Conservation (phyloP, 2,888 invertebrate genomes). For the Tolmerus cingulatus region DNA sequence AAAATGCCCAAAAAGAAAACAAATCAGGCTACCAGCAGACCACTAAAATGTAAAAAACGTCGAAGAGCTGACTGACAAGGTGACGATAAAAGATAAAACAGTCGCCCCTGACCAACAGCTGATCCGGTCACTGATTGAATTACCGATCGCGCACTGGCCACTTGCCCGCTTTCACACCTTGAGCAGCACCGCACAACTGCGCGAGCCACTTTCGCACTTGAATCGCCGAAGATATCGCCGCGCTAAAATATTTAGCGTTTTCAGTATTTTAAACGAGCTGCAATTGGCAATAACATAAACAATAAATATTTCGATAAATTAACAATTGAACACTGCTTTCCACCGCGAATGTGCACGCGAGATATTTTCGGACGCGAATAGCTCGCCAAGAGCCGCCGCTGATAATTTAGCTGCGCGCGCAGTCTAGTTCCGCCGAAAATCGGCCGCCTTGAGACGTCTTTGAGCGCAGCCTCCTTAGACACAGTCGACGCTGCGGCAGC, state of each 20-base stretch:
- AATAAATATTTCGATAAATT: constrained; percentile 6
- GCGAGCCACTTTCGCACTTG: background rate
- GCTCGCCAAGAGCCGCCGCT: background rate
- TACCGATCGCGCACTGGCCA: constrained; percentile 6
- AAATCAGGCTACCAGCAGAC: background rate
- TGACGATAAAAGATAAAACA: background rate
- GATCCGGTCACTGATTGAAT: constrained; percentile 1
- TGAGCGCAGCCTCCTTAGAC: background rate
- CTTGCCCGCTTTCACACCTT: constrained; percentile 6
- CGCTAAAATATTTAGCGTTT: background rate
- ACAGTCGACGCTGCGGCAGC: background rate
- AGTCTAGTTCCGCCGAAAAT: constrained; percentile 6
- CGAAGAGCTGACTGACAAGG: constrained; percentile 5
- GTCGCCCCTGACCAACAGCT: background rate
- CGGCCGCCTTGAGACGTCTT: background rate
- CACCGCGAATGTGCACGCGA: background rate
- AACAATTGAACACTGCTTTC: background rate
- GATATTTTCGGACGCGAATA: constrained; percentile 5
- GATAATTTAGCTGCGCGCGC: constrained; percentile 13
- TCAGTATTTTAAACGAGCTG: background rate
- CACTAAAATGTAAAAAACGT: background rate
- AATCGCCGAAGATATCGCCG: background rate
- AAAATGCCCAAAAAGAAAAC: background rate
- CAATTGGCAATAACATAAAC: constrained; percentile 24
- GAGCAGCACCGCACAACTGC: background rate